phyloP scores from a whole-genome alignment of 2,113 vertebrate genomes.

The Anoplopoma fimbria region DNA sequence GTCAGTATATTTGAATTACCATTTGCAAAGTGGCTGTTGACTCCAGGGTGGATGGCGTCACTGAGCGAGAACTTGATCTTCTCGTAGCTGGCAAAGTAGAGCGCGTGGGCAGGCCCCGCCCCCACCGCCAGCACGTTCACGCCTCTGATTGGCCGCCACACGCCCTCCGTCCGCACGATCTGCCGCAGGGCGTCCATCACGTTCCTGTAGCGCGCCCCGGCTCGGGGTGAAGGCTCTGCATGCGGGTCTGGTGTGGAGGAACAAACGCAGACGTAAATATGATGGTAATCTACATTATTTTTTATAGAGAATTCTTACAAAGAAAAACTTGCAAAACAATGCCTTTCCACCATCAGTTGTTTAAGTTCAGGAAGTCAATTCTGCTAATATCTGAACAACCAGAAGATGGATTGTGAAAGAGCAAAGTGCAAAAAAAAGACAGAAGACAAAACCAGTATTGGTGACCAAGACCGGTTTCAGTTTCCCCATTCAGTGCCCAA shows the following conservation, averaged over 20 bases:
- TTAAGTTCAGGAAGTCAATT: not conserved
- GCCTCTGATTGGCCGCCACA: slow-evolving; percentile 94
- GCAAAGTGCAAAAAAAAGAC: no score
- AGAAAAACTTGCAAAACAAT: not conserved
- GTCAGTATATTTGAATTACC: slow-evolving; percentile 79
- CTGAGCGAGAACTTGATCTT: slow-evolving; percentile 96
- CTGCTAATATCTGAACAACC: not conserved
- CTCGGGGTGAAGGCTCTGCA: slow-evolving; percentile 96
- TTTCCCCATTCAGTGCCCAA: not conserved
- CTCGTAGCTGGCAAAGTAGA: slow-evolving; percentile 98
- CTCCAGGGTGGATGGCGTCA: slow-evolving; percentile 92
- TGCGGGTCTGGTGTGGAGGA: slow-evolving; percentile 87
- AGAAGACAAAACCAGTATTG: not conserved
- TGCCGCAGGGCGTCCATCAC: slow-evolving; percentile 94
- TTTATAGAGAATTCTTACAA: no score
- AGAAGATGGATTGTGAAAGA: not conserved
- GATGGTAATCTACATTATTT: no score
- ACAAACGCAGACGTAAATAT: no score
- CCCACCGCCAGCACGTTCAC: slow-evolving; percentile 94
- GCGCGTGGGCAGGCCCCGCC: slow-evolving; percentile 95
- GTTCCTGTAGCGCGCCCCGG: slow-evolving; percentile 92
- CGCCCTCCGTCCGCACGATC: slow-evolving; percentile 92
- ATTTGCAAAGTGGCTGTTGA: slow-evolving; percentile 98
- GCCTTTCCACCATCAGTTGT: no score
- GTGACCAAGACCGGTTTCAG: not conserved